These are phyloP conservation scores for Sitobion miscanthi DNA, from an alignment of 1,140 invertebrate species.

Conservation along the genomic window DNA sequence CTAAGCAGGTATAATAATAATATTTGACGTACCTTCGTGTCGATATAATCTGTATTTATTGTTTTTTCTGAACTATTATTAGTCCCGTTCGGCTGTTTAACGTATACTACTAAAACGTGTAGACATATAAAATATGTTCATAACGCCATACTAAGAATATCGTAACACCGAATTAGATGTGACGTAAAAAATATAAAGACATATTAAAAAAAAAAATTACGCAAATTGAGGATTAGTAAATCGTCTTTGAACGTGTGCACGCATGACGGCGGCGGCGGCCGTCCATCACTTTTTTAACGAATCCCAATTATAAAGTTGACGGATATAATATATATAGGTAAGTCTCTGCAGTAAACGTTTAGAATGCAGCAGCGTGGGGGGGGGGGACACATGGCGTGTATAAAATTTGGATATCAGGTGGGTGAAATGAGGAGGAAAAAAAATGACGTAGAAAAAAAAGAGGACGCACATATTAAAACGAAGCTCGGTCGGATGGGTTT, in stretches of 20 bases:
- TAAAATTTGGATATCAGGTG: background rate
- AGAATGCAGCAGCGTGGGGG: background rate
- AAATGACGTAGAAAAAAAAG: background rate
- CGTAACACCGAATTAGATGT: too few relatives aligned
- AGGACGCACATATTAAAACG: background rate
- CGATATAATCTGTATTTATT: too few relatives aligned
- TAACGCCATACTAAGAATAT: too few relatives aligned
- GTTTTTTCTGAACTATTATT: too few relatives aligned
- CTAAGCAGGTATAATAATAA: too few relatives aligned
- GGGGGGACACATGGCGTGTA: background rate
- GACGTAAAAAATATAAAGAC: too few relatives aligned
- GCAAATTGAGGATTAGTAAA: background rate
- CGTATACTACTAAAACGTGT: too few relatives aligned
- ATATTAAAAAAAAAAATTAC: background rate
- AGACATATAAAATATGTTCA: too few relatives aligned
- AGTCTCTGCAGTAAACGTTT: background rate
- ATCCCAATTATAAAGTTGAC: constrained; percentile 40
- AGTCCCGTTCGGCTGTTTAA: too few relatives aligned
- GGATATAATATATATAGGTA: background rate
- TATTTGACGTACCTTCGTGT: too few relatives aligned
- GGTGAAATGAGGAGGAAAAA: background rate
- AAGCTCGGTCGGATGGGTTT: background rate
- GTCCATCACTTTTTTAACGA: background rate
- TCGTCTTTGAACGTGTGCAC: background rate
- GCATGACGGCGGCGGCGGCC: background rate